Conservation (phyloP, 1,140 invertebrate species). For the Orius insidiosus region DNA sequence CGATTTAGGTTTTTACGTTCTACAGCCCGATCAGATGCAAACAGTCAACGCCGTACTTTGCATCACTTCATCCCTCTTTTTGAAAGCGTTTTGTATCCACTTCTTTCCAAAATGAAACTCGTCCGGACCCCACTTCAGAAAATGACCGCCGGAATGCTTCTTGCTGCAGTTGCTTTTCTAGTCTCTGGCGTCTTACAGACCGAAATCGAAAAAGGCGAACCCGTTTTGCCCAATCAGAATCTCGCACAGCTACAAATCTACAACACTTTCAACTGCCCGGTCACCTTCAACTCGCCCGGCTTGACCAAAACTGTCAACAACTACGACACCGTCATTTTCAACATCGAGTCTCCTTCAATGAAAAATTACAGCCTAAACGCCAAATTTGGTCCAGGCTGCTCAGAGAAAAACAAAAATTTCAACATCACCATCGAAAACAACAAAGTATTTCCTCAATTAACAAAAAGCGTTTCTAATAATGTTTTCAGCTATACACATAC, state of each 20-base stretch:
- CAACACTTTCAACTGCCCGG: constrained; percentile 37
- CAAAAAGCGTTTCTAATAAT: too few species aligned
- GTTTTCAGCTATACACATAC: too few species aligned
- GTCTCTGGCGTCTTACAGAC: constrained; percentile 72
- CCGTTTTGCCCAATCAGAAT: neutral
- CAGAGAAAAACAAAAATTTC: too few species aligned
- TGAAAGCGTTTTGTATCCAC: constrained; percentile 51
- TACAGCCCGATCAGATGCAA: constrained; percentile 84
- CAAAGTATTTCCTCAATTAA: too few species aligned
- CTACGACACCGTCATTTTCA: too few species aligned
- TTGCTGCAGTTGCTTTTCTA: constrained; percentile 71
- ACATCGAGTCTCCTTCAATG: too few species aligned
- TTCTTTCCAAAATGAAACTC: constrained; percentile 30
- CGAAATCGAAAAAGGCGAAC: neutral
- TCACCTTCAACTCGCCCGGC: neutral
- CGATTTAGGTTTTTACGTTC: constrained; percentile 40
- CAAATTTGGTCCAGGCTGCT: too few species aligned
- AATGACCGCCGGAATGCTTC: constrained; percentile 60
- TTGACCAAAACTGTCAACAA: too few species aligned
- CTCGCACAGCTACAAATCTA: constrained; percentile 49
- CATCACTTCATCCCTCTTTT: constrained; percentile 76
- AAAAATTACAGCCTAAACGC: too few species aligned
- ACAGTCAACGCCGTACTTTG: constrained; percentile 75
- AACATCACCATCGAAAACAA: too few species aligned
- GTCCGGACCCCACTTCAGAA: constrained; percentile 52